Base-by-base conservation (phyloP, 1,140 invertebrate species). In the Danaus melanippus region DNA sequence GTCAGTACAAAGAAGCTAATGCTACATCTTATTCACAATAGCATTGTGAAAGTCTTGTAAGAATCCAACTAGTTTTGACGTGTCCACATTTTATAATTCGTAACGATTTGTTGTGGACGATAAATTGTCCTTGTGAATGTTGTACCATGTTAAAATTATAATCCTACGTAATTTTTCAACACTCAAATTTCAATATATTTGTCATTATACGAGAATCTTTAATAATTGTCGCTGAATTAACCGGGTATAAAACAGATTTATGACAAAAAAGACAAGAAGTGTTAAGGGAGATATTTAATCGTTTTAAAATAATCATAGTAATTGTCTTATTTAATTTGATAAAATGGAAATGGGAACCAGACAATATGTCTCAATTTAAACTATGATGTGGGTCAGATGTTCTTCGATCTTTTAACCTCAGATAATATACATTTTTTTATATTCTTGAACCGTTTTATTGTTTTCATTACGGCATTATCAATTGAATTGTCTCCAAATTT, bases 21-120 rank as follows among this genome's bases (percentile, higher is more conserved):
- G 77, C 73, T 77, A 77, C 74, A 69, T 78, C 71, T 79, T 70
- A 66, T 57, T 76, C 49, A 82, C 68, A 79, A 77, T 73, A 67
- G 51, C 67, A 73, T 77, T 79, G 73, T 80, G 69, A 58, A 53
- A 58, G 64, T 76, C 69, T 71, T 71, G 67, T 71, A 66, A 62
- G 65, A 68, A 62, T 58, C 40, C 42, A 46, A 53, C 60, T 62
- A 62, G 42, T 48, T 50, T 48, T 42, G 12, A 43, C 12, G 42
- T 53, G 12, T 42, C 46, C 40, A 12, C 53, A 51, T 50, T 45
- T 45, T 39, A 15, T 44, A 39, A 12, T 42, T 48, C 15, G 32
- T 43, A 44, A 48, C 50, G 12, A 60, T 56, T 64, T 57, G 51
- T 55, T 57, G 11, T 39, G 51, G 12, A 46, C 10, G 11, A 50